phyloP scores from a whole-genome alignment of 1,140 invertebrate species.

The Solenopsis fugax region DNA sequence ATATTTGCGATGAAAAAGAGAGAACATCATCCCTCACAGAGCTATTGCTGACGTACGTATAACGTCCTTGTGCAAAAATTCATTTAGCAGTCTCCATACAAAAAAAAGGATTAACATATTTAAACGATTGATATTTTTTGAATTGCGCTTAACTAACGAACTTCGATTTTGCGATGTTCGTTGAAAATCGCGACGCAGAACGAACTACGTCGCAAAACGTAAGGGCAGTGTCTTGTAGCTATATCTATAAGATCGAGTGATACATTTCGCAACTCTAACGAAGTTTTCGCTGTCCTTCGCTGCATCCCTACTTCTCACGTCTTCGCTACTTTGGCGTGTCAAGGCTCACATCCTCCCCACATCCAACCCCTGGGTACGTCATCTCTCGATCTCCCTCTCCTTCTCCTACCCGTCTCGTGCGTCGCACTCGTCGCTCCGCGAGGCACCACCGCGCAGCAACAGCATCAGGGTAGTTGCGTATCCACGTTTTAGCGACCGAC shows the following conservation, averaged over 20 bases:
- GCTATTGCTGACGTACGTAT: not conserved
- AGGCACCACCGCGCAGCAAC: slow-evolving; percentile 65
- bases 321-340: slow-evolving; percentile 20
- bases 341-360: slow-evolving; percentile 5
- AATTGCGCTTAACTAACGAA: no score
- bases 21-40: not conserved
- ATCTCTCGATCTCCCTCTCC: not conserved
- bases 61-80: not conserved
- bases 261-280: slow-evolving; percentile 5
- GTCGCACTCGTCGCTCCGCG: not conserved
- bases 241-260: not conserved
- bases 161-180: not conserved
- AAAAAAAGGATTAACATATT: not conserved
- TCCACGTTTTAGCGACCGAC: slow-evolving; percentile 73
- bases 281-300: not conserved
- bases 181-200: not conserved
- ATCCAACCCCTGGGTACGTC: slow-evolving; percentile 24
- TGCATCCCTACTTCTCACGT: not conserved
- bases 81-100: not conserved
- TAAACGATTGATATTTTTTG: not conserved
- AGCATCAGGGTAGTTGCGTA: slow-evolving; percentile 63
- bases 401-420: not conserved
- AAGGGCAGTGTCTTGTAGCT: not conserved
- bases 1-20: no score
- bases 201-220: not conserved